A percentile compares a stretch with the other conserved stretches of the same genome.
These are phyloP conservation scores for Nyctibius grandis DNA, from an alignment of 2,797 vertebrate genomes.

Conservation along the genomic window DNA sequence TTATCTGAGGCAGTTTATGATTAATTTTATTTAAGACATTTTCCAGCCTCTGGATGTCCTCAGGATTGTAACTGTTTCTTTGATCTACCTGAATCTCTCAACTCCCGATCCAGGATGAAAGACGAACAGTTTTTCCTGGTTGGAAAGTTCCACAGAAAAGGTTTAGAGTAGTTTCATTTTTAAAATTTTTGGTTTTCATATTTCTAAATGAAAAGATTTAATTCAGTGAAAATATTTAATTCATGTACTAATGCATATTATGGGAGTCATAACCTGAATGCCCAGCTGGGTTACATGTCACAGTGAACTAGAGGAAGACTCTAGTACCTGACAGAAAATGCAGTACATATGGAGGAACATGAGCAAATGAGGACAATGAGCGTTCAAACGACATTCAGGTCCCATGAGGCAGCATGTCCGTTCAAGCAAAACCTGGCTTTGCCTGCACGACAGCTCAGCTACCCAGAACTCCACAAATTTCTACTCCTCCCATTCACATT, in stretches of 20 bases:
- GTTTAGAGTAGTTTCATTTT: background rate
- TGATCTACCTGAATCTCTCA: background rate
- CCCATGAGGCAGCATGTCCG: background rate
- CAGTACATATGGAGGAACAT: background rate
- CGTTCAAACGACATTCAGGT: background rate
- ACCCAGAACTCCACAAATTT: background rate
- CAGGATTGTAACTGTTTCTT: background rate
- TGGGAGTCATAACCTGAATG: background rate
- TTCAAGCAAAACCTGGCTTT: background rate
- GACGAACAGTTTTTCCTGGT: background rate
- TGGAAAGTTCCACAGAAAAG: background rate
- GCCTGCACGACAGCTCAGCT: background rate
- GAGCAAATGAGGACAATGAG: background rate
- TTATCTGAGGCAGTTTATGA: background rate
- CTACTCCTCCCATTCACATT: background rate
- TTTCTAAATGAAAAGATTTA: background rate
- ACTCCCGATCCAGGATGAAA: background rate
- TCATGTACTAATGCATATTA: background rate
- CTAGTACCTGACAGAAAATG: background rate
- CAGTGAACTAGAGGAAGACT: background rate
- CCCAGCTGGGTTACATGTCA: background rate
- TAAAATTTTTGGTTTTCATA: background rate
- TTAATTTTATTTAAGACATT: background rate
- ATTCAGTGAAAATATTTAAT: background rate
- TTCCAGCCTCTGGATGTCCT: background rate